Evolutionary conservation across 1,140 invertebrate species (phyloP), one percentile per base, ranked within the genome.

Genomic region (Melanaphis sacchari): DNA sequence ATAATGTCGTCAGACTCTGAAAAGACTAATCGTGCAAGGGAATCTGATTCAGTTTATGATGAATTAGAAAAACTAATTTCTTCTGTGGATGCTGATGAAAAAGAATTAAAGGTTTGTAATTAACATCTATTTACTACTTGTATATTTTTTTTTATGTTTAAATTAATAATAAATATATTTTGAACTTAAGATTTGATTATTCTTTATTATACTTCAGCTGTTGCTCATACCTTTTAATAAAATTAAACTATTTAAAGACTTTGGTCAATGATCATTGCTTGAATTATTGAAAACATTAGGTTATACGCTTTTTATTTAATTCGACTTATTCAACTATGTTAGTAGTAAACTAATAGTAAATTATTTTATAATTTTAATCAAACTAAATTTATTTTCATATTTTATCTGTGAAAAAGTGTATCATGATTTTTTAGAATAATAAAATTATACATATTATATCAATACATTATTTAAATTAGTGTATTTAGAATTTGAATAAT

Each of bases 71-170:
- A 82, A 82, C 7, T 92, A 24, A 82, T 92, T 38, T 43, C 46
- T 26, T 38, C 66, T 7, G 91, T 92, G 4, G 21, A 49, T 82
- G n/a, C 66, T 24, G 59, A 92, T 15, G 91, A 92, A 49, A 82
- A 52, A 92, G 88, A 89, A 89, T 38, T 89, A 26, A 46, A 91
- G 76, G 91, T 92, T 91, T 36, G 54, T 82, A n/a, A n/a, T 66
- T 76, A 76, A 76, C 46, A 49, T 49, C 11, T 66, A 66, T 2
- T 5, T 76, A 76, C 15, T n/a, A 36, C 22, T 9, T 49, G n/a
- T n/a, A 89, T 38, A 0, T 49, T n/a, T n/a, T 38, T 36, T 89
- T 52, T 36, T 36, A 49, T 52, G 0, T 36, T 49, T 49, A 49
- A 49, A 87, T 7, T 87, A n/a, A 46, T n/a, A 18, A 46, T 7